Base-by-base conservation (phyloP, 1,140 invertebrate genomes). In the Trachymyrmex cornetzi region DNA sequence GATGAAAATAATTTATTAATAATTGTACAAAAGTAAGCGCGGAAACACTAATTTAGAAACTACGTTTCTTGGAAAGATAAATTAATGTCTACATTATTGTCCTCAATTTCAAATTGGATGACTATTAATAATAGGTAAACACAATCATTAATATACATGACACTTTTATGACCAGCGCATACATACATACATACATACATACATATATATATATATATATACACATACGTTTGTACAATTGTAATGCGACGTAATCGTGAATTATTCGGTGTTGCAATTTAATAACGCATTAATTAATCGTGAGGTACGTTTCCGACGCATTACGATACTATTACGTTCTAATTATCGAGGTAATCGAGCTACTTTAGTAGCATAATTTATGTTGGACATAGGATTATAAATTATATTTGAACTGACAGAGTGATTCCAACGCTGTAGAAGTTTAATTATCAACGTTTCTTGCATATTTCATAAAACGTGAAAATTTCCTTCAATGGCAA, bases 241-340 rank as follows among this genome's bases (percentile, higher is more conserved):
- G 69, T 57, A 24, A 59, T 12, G 27, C 24, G 53, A 16, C 19
- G 2, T 24, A 19, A 19, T 48, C 67, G 66, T 82, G 72, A 82
- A 82, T 74, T 82, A 82, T 72, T 82, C 22, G 22, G 3, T 66
- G 27, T 82, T 44, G 38, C 34, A 24, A 82, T 82, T 82, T 82
- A 82, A 82, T 82, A 82, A 82, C 67, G 24, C 67, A 74, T 82
- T 59, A 82, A 82, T 82, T 82, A 82, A 82, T 82, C 53, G 50
- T 30, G 67, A 74, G 34, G 53, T 72, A 82, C 34, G 24, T 59
- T 82, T 82, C 67, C 55, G 69, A 61, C 55, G n/a, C 69, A 75
- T 84, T 84, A 84, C 12, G 55, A 19, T 63, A 61, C 55, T 63
- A 75, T 84, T 84, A 84, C 55, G 63, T 84, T 84, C 69, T 61